Evolutionary conservation across 2,888 invertebrate genomes (phyloP).

Genomic region (Drosophila phalerata): DNA sequence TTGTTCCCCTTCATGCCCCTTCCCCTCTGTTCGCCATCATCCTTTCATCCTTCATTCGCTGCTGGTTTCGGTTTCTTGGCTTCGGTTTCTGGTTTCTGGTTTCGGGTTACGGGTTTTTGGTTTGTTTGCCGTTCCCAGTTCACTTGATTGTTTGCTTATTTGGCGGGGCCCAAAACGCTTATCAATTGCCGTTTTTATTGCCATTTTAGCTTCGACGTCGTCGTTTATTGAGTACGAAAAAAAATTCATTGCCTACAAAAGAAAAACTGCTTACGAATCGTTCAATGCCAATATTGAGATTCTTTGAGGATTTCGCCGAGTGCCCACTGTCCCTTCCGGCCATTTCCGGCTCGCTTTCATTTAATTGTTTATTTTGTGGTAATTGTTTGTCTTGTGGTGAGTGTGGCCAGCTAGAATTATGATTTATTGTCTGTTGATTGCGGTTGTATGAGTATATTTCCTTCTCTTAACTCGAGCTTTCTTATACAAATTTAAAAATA

Average conservation of each 20-base stretch:
- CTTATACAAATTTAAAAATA: neutral
- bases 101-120: conserved; percentile 32
- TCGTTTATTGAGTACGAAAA: conserved; percentile 66
- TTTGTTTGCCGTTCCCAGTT: conserved; percentile 42
- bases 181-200: conserved; percentile 81
- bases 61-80: conserved; percentile 17
- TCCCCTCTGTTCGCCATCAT: neutral
- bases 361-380: conserved; percentile 79
- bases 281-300: conserved; percentile 15
- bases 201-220: conserved; percentile 65
- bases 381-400: conserved; percentile 72
- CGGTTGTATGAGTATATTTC: neutral
- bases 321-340: conserved; percentile 11
- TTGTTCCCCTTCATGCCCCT: conserved; percentile 25
- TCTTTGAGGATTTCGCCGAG: conserved; percentile 43
- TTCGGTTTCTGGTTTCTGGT: conserved; percentile 25
- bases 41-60: conserved; percentile 13
- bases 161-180: conserved; percentile 62
- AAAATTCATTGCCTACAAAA: conserved; percentile 58
- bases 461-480: neutral
- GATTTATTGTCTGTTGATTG: conserved; percentile 51
- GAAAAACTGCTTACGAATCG: conserved; percentile 56
- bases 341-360: conserved; percentile 44
- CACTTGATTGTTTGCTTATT: conserved; percentile 76
- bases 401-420: conserved; percentile 58